A percentile compares a stretch with the other conserved stretches of the same genome.
These are phyloP conservation scores for Drosophila orena DNA, from an alignment of 1,140 invertebrate species.

Conservation along the genomic window DNA sequence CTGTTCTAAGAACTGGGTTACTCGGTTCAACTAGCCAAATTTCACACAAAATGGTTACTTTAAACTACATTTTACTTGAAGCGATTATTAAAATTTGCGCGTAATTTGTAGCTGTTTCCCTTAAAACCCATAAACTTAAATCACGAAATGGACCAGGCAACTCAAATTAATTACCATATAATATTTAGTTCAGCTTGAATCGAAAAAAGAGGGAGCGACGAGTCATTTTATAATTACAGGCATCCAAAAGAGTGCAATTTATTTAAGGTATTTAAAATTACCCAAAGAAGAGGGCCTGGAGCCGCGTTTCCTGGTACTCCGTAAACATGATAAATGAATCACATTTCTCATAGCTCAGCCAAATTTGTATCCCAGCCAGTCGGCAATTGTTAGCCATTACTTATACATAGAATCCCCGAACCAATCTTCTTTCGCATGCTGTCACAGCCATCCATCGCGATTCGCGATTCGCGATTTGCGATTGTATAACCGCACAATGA, in stretches of 20 bases:
- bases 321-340: slow-evolving; percentile 9
- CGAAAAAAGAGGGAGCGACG: too few species aligned
- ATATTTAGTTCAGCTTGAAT: too few species aligned
- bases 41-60: too few species aligned
- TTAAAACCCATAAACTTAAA: too few species aligned
- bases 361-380: slow-evolving; percentile 21
- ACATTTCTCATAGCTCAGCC: slow-evolving; percentile 9
- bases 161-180: background rate
- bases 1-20: slow-evolving; percentile 7
- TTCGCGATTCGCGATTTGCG: slow-evolving; percentile 46
- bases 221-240: too few species aligned
- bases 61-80: too few species aligned
- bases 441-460: slow-evolving; percentile 38
- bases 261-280: background rate
- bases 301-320: background rate
- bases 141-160: background rate
- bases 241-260: background rate
- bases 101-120: too few species aligned
- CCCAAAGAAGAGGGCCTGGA: background rate
- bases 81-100: too few species aligned
- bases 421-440: slow-evolving; percentile 46
- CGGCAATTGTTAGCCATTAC: slow-evolving; percentile 32
- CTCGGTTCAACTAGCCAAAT: too few species aligned
- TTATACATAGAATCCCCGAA: slow-evolving; percentile 30
- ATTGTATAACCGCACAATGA: slow-evolving; percentile 57